Conservation (phyloP, 37 sponge, comb jelly and placozoan species). For the Axinella damicornis region DNA sequence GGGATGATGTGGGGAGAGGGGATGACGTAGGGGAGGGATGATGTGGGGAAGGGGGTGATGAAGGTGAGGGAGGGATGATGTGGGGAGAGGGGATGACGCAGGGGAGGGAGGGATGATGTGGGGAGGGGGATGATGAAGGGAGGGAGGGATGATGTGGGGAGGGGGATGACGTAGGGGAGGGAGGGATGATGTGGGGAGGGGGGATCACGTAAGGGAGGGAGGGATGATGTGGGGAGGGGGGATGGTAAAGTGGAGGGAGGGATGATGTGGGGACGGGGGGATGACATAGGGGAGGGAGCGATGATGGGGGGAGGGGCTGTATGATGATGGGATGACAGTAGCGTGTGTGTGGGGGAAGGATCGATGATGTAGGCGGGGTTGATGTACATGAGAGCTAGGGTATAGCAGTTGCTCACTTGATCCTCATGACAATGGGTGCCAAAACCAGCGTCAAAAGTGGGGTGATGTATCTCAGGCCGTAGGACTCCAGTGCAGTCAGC, state of each 20-base stretch:
- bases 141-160: too few relatives aligned
- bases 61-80: neutral
- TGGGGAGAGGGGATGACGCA: neutral
- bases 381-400: neutral
- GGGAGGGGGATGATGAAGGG: constrained; percentile 1
- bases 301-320: too few relatives aligned
- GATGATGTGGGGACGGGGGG: too few relatives aligned
- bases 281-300: too few relatives aligned
- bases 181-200: neutral
- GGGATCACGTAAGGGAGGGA: neutral
- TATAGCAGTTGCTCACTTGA: constrained; percentile 16
- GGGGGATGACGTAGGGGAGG: too few relatives aligned
- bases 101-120: constrained; percentile 1
- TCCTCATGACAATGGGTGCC: constrained; percentile 28
- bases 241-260: neutral
- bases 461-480: constrained; percentile 40
- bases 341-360: neutral
- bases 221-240: constrained; percentile 6
- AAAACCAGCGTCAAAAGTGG: constrained; percentile 19
- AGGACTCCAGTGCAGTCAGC: constrained; percentile 42
- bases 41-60: too few relatives aligned
- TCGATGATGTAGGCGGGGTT: too few relatives aligned
- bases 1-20: neutral
- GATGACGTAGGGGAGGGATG: neutral
- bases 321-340: neutral